Evolutionary conservation across 2,888 invertebrate genomes (phyloP), one percentile per base, ranked within the genome.

Genomic region (Drosophila falleni): DNA sequence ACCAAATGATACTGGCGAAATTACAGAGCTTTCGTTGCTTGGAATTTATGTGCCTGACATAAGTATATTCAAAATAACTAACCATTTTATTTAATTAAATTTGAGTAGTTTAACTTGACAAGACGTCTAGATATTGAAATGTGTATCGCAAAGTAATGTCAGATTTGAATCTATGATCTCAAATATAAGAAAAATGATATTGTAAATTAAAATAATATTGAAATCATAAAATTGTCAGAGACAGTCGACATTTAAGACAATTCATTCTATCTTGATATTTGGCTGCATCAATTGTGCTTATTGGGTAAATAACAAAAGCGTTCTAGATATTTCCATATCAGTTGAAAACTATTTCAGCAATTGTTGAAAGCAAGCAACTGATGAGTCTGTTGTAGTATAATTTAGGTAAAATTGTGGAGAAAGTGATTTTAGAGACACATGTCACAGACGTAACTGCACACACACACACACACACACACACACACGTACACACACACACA

Each of bases 391-490:
- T 15, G 41, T 23, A 53, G 19, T 53, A 15, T 23, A 67, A 60
- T 16, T 59, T 26, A 13, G 26, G 5, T 26, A 5, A 31, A 33
- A 19, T 39, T 46, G 26, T 15, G 33, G 16, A 9, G 69, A 47
- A 53, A 68, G 50, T 53, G 46, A 60, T 50, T 50, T 61, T 26
- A 29, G 23, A 8, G 51, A 47, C 55, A 74, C 60, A 50, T 55
- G 29, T 29, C 33, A 50, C 39, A 23, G 23, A 51, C 50, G 50
- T 50, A 23, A 13, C 19, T 5, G 5, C 44, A 46, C 19, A 58
- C 9, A 23, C 23, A 23, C 23, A 23, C 3, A 23, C 23, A 23
- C 23, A 23, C 23, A 23, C 23, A 23, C 23, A 23, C 23, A 23
- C 23, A 3, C 23, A 23, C 29, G 5, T 37, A 46, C 31, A 49